These are phyloP conservation scores for Ficedula albicollis DNA, from an alignment of 2,797 vertebrate genomes.

Conservation along the genomic window DNA sequence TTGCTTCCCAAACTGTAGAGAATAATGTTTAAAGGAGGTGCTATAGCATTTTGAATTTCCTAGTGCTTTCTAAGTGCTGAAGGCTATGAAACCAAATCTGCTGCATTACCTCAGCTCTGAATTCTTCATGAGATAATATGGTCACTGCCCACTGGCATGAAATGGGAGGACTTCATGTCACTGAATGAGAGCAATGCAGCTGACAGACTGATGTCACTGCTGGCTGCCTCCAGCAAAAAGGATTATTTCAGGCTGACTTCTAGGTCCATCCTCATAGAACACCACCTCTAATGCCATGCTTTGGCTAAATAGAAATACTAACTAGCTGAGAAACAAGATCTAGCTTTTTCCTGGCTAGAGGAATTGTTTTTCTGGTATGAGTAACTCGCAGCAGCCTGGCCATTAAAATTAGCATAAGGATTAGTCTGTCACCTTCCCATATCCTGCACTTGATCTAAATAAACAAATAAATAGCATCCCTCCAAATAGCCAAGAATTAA, in stretches of 20 bases:
- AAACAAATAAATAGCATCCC: not conserved
- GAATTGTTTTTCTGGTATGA: not conserved
- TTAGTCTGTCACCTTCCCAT: not conserved
- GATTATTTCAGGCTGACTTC: not conserved
- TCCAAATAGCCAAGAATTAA: not conserved
- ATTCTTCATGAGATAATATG: not conserved
- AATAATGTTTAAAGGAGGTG: not conserved
- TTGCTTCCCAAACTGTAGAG: not conserved
- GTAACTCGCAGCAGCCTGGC: not conserved
- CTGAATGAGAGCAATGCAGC: not conserved
- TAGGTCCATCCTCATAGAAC: not conserved
- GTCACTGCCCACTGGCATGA: not conserved
- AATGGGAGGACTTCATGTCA: not conserved
- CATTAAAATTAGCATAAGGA: not conserved
- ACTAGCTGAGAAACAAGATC: not conserved
- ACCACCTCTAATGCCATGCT: not conserved
- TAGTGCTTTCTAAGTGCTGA: not conserved
- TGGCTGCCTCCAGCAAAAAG: not conserved
- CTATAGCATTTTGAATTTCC: not conserved
- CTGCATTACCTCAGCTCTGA: not conserved
- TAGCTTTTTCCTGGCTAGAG: not conserved
- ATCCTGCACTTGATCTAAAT: not conserved
- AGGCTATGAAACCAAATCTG: not conserved
- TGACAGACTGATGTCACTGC: not conserved
- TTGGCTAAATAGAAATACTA: not conserved